Conservation (phyloP, 2,797 vertebrate genomes). For the Megalops cyprinoides region DNA sequence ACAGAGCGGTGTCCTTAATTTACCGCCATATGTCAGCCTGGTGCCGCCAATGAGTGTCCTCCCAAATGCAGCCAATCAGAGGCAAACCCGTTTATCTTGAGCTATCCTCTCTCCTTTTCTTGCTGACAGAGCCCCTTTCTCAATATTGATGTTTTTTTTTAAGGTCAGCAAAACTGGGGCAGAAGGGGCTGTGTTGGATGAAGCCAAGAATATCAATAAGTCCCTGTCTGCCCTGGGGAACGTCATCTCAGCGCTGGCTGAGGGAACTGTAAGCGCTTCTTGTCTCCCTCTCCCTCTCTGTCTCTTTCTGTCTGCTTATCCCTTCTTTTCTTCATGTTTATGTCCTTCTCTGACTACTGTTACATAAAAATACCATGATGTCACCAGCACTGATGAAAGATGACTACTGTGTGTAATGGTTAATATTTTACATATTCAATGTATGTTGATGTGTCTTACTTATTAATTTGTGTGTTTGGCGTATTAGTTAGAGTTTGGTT, state of each 20-base stretch:
- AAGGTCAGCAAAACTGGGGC: constrained; percentile 97
- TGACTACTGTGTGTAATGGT: too few species aligned
- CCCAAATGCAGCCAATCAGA: too few species aligned
- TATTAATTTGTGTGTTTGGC: too few species aligned
- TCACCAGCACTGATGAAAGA: neutral
- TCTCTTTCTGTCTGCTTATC: neutral
- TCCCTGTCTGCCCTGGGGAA: constrained; percentile 92
- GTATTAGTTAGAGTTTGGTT: too few species aligned
- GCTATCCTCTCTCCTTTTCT: neutral
- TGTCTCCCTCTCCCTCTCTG: neutral
- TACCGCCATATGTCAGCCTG: too few species aligned
- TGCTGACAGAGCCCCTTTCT: constrained; percentile 24
- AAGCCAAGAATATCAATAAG: constrained; percentile 97
- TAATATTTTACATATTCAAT: too few species aligned
- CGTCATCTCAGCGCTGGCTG: constrained; percentile 92
- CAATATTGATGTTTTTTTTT: constrained; percentile 26
- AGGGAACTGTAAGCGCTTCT: constrained; percentile 80
- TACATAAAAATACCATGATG: neutral
- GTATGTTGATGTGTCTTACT: too few species aligned
- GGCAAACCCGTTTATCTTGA: too few species aligned
- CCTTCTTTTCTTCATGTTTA: neutral
- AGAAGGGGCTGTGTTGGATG: constrained; percentile 88
- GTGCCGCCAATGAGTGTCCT: too few species aligned
- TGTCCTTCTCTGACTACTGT: neutral
- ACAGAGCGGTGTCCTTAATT: too few species aligned